These are phyloP conservation scores for Potamilus streckersoni DNA, from an alignment of 1,140 invertebrate genomes.

Conservation along the genomic window DNA sequence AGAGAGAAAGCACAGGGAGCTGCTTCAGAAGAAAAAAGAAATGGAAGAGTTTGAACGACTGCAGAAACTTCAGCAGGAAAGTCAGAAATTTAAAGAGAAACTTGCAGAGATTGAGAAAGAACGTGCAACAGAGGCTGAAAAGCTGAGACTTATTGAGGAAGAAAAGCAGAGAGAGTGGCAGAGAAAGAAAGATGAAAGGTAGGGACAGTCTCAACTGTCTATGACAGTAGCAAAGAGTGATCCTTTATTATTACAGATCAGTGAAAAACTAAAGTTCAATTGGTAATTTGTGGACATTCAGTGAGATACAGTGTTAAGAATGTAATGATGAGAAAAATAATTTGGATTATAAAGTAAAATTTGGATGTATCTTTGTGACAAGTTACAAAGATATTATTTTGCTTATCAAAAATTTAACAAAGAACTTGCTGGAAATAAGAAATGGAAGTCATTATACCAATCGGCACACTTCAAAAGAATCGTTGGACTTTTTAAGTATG, in stretches of 20 bases:
- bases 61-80: slow-evolving; percentile 39
- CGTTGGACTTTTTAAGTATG: no score
- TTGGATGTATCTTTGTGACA: no score
- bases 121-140: slow-evolving; percentile 33
- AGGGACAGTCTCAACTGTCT: not conserved
- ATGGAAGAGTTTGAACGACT: slow-evolving; percentile 41
- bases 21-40: slow-evolving; percentile 44
- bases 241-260: not conserved
- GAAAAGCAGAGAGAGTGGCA: slow-evolving; percentile 34
- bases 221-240: not conserved
- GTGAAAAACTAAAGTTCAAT: not conserved
- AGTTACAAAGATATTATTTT: no score
- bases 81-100: slow-evolving; percentile 28
- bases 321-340: no score
- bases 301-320: no score
- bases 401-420: no score
- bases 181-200: slow-evolving; percentile 28
- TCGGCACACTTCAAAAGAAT: no score
- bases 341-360: no score
- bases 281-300: no score
- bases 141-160: slow-evolving; percentile 30
- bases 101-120: slow-evolving; percentile 38
- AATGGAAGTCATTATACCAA: no score
- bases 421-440: no score
- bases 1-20: slow-evolving; percentile 39